Conservation (phyloP, 2,797 vertebrate genomes). For the Potorous gilbertii region DNA sequence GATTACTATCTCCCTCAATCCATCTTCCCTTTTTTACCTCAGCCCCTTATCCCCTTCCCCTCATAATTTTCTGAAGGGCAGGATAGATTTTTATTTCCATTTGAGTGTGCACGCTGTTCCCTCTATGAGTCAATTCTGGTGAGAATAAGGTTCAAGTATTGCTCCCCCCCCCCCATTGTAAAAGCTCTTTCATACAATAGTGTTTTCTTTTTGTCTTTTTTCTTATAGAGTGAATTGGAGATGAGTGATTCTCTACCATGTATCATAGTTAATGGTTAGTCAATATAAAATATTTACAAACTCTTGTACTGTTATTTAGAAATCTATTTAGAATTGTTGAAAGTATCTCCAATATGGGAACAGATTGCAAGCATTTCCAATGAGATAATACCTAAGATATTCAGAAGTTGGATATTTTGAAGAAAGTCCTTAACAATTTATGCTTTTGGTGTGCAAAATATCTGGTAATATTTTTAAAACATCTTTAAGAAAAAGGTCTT, state of each 20-base stretch:
- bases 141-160: background rate
- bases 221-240: background rate
- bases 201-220: background rate
- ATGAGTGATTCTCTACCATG: background rate
- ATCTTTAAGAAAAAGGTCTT: background rate
- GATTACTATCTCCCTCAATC: background rate
- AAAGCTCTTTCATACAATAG: background rate
- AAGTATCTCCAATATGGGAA: background rate
- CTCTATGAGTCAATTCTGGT: background rate
- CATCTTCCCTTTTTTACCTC: background rate
- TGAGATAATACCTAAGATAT: background rate
- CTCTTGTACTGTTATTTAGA: background rate
- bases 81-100: background rate
- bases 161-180: background rate
- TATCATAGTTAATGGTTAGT: background rate
- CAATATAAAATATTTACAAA: background rate
- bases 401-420: background rate
- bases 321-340: background rate
- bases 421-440: background rate
- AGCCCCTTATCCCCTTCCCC: background rate
- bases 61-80: background rate
- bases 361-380: background rate
- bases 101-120: background rate
- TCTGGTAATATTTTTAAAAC: slow-evolving; percentile 16
- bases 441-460: background rate